Base-by-base conservation (phyloP, 1,140 invertebrate genomes). In the Papilio polyxenes region DNA sequence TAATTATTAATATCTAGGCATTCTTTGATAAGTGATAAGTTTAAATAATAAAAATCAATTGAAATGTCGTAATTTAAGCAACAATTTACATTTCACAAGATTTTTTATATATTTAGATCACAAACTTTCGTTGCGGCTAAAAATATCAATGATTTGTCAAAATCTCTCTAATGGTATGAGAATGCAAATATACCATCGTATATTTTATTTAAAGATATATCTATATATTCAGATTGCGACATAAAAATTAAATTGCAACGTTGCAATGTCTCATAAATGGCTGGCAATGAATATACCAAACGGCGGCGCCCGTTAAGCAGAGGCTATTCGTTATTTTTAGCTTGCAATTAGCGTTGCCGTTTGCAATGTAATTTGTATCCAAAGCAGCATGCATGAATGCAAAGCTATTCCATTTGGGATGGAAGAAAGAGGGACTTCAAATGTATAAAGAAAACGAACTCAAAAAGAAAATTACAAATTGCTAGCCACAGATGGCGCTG, bases 271-370 rank as follows among this genome's bases (percentile, higher is more conserved):
- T 20, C 62, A 65, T 23, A 65, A 65, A 20, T 65, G 62, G 20
- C 3, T 31, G 62, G 20, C 62, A 31, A 65, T 65, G 62, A 65
- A 20, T 75, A n/a, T 49, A 51, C n/a, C 10, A 75, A 75, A 75
- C 48, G 20, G n/a, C 40, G 20, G 44, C 40, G n/a, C 44, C 44
- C 75, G 74, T 44, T 11, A 51, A 9, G 10, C 62, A 23, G 75
- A 49, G 40, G 75, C 40, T 75, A 75, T 75, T 75, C 7, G 75
- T 51, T 75, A 75, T 75, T 75, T 75, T 75, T 75, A 75, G 75
- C 48, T 49, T n/a, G 75, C 48, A 75, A 75, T 75, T 75, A 75
- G 48, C 75, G 44, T 75, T 49, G 75, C 44, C 75, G 44, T 75
- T 75, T 75, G 75, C 40, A 48, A 51, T 15, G 40, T 75, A 75